Conservation (phyloP, 1,140 invertebrate genomes). For the Diorhabda sublineata region DNA sequence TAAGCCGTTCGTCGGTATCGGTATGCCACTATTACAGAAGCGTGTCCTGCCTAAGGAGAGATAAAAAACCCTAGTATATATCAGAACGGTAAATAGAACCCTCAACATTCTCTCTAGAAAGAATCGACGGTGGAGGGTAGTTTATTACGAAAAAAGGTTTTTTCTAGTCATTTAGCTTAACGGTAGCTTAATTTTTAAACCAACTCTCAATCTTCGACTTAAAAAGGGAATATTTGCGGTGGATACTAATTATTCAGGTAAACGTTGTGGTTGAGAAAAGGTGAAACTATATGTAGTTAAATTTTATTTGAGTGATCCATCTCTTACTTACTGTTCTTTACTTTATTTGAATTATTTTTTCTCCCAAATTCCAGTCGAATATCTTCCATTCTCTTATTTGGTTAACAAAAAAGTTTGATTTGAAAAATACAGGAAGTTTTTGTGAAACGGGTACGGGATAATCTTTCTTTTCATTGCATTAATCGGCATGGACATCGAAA, state of each 20-base stretch:
- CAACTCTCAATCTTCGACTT: neutral
- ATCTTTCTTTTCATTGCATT: no score
- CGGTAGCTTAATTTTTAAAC: conserved; percentile 2
- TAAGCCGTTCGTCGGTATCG: neutral
- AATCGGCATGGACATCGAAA: no score
- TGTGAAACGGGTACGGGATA: no score
- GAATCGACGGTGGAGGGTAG: neutral
- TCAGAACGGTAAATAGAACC: neutral
- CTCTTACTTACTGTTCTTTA: no score
- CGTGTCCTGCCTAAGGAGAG: neutral
- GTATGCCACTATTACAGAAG: neutral
- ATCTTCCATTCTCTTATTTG: no score
- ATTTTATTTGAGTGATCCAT: no score
- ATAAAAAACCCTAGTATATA: conserved; percentile 1
- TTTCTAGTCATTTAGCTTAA: conserved; percentile 1
- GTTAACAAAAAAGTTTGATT: no score
- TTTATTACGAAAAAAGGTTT: neutral
- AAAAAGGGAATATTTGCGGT: neutral
- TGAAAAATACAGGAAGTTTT: no score
- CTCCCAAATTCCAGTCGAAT: no score
- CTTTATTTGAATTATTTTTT: no score
- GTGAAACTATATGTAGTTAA: no score
- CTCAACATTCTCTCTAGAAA: neutral
- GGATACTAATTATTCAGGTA: neutral
- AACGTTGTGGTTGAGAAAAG: no score